Conservation (phyloP, 2,888 invertebrate genomes). For the Pachliopta kotzebuea region DNA sequence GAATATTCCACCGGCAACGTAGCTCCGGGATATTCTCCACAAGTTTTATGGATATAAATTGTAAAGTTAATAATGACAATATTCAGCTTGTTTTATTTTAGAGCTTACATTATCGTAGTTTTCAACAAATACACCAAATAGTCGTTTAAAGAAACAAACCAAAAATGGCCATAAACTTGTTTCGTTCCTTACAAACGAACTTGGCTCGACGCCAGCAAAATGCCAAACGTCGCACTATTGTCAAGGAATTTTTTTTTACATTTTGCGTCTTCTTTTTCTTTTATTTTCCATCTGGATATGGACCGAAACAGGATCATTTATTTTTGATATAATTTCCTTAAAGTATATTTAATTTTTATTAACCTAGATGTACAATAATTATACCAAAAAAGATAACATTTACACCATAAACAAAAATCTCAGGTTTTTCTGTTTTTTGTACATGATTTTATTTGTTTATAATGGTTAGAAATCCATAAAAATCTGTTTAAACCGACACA, state of each 20-base stretch:
- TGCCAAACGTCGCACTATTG: constrained; percentile 38
- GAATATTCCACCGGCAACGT: too few relatives aligned
- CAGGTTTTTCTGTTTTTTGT: too few relatives aligned
- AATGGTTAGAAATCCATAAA: neutral
- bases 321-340: too few relatives aligned
- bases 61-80: constrained; percentile 1
- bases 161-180: constrained; percentile 19
- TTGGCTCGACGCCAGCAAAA: constrained; percentile 42
- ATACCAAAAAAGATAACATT: too few relatives aligned
- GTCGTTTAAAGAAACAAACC: constrained; percentile 7
- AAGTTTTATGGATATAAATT: neutral
- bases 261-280: constrained; percentile 48
- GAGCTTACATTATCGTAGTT: neutral
- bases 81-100: neutral
- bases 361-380: too few relatives aligned
- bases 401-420: too few relatives aligned
- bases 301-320: too few relatives aligned
- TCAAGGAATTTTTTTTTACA: constrained; percentile 39
- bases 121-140: neutral
- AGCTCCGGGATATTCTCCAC: too few relatives aligned
- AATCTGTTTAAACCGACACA: neutral
- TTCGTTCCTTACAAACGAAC: constrained; percentile 35
- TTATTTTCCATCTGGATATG: too few relatives aligned
- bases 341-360: too few relatives aligned
- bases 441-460: too few relatives aligned